Percentiles rank a stretch among this genome's conserved stretches.
Conservation (phyloP, 1,140 invertebrate species). For the Pteromalus puparum region DNA sequence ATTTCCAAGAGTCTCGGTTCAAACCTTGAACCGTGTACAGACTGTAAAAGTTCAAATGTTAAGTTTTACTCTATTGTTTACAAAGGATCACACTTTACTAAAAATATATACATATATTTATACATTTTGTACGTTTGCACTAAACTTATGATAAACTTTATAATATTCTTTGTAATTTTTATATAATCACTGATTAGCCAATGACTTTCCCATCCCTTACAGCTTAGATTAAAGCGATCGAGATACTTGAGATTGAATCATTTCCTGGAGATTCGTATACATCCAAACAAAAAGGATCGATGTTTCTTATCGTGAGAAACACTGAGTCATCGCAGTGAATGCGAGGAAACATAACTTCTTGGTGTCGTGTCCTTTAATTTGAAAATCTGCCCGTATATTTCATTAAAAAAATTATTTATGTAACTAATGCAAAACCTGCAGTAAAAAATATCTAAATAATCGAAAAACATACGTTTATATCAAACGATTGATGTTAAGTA, state of each 20-base stretch:
- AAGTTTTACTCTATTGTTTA: too few species aligned
- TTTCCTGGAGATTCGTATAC: background rate
- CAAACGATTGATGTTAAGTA: too few species aligned
- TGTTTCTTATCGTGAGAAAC: slow-evolving; percentile 44
- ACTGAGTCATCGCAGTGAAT: slow-evolving; percentile 12
- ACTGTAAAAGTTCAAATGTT: background rate
- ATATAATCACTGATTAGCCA: background rate
- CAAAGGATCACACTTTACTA: too few species aligned
- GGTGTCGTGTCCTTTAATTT: background rate
- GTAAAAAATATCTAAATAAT: too few species aligned
- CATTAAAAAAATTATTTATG: too few species aligned
- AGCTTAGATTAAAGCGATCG: background rate
- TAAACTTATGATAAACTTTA: background rate
- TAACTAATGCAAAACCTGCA: too few species aligned
- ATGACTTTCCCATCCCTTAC: slow-evolving; percentile 3
- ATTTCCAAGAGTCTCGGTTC: background rate
- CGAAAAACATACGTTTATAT: too few species aligned
- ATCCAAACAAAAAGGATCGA: slow-evolving; percentile 13
- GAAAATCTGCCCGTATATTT: background rate
- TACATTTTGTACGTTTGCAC: background rate
- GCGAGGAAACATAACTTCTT: slow-evolving; percentile 13
- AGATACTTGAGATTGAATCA: background rate
- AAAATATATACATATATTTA: background rate
- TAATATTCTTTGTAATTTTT: background rate
- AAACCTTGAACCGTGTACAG: background rate